These are phyloP conservation scores for Stegophylla sp. DNA, from an alignment of 2,888 invertebrate genomes.

Conservation along the genomic window DNA sequence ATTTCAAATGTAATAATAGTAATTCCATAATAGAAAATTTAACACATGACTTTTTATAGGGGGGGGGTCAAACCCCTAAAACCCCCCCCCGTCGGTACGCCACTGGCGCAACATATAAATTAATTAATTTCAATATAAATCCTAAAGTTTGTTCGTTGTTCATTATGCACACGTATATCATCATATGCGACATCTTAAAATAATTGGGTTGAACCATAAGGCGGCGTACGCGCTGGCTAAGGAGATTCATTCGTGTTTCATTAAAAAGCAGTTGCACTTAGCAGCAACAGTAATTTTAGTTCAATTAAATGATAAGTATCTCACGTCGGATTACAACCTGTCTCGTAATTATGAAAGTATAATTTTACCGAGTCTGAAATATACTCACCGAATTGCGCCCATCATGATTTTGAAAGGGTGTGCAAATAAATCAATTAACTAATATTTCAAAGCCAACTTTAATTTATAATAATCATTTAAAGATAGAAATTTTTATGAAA, in stretches of 20 bases:
- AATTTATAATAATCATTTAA: too few species aligned
- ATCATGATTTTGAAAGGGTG: not conserved
- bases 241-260: constrained; percentile 3
- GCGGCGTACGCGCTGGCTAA: not conserved
- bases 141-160: constrained; percentile 4
- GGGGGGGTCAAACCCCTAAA: too few species aligned
- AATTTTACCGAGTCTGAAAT: not conserved
- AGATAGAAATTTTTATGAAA: too few species aligned
- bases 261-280: constrained; percentile 26
- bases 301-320: constrained; percentile 49
- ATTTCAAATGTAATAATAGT: too few species aligned
- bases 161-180: constrained; percentile 1
- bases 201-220: constrained; percentile 16
- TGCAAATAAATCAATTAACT: constrained; percentile 9
- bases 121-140: constrained; percentile 9
- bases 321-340: constrained; percentile 10
- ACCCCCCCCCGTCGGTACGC: too few species aligned
- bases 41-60: too few species aligned
- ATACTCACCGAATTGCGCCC: not conserved
- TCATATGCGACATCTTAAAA: not conserved
- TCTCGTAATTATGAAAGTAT: constrained; percentile 34
- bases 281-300: constrained; percentile 33
- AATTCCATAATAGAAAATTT: too few species aligned
- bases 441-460: too few species aligned
- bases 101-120: too few species aligned